Conservation (phyloP, 2,113 vertebrate species). For the Brachyhypopomus gauderio region DNA sequence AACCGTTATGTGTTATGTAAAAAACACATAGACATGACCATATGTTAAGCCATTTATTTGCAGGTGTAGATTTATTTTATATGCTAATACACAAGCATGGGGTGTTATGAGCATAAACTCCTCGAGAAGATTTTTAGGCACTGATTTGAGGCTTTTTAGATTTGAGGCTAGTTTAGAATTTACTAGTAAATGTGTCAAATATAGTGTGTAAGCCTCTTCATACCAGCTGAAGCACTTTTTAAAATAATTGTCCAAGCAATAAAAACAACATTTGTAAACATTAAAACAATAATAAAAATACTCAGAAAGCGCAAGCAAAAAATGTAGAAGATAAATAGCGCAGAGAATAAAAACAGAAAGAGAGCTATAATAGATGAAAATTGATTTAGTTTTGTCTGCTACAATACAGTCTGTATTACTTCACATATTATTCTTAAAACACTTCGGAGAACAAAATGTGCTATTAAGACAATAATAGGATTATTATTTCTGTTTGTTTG, state of each 20-base stretch:
- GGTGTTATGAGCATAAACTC: not conserved
- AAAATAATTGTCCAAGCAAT: constrained; percentile 59
- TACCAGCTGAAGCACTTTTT: constrained; percentile 54
- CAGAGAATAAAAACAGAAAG: constrained; percentile 38
- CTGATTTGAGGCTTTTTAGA: constrained; percentile 27
- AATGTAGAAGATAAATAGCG: constrained; percentile 42
- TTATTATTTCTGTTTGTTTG: constrained; percentile 84
- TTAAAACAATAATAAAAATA: constrained; percentile 47
- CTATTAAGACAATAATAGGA: constrained; percentile 82
- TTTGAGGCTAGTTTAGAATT: no score
- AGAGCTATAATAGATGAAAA: constrained; percentile 65
- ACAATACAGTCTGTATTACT: constrained; percentile 57
- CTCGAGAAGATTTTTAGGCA: not conserved
- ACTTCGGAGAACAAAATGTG: constrained; percentile 75
- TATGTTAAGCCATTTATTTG: not conserved
- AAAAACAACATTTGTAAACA: constrained; percentile 41
- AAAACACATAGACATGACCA: not conserved
- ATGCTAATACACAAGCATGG: not conserved
- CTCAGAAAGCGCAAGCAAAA: constrained; percentile 55
- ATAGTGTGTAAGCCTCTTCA: constrained; percentile 69
- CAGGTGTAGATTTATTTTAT: not conserved
- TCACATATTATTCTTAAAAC: constrained; percentile 62
- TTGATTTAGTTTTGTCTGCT: constrained; percentile 74
- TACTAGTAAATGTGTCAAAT: constrained; percentile 50
- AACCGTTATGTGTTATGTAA: not conserved